Base-by-base conservation (phyloP, 2,113 vertebrate species). In the Podarcis cretensis region DNA sequence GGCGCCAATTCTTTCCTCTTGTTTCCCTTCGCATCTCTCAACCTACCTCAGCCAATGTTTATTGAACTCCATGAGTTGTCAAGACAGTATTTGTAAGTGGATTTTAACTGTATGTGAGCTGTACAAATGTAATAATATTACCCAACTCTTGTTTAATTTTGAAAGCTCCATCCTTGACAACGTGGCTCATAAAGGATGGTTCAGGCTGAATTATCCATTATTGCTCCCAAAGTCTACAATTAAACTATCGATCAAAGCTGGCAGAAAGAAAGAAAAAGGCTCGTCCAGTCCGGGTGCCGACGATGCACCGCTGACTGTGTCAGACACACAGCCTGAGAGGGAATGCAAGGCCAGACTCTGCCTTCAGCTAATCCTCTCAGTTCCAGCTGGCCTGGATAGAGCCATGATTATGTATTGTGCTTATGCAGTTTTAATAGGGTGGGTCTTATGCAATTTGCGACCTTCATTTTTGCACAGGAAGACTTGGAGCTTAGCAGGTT, bases 401-500 rank as follows among this genome's bases (percentile, higher is more conserved):
- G 91, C 94, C 93, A 92, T 94, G 95, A 95, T 96, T 96, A 96
- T 93, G 96, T 96, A 97, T 97, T 90, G 87, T 93, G 94, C 95
- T 96, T 96, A 96, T 97, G 97, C 89, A 92, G 96, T 94, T 96
- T 98, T 98, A 98, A 98, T 98, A 97, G 98, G 92, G 94, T 95
- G 96, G 97, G 97, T 97, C 97, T 96, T 97, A 97, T 94, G 96
- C 98, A 97, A 98, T 98, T 97, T 98, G 98, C 93, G 97, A 98
- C 98, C 97, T 97, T 96, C 95, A 97, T 97, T 97, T 97, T 96
- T 89, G 95, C 94, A 94, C 95, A 96, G 95, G 96, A 97, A 98
- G 97, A 98, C 98, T 98, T 96, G 71, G 95, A 98, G 97, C 97
- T 98, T 98, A 98, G 98, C 98, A 98, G 97, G 97, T 97, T 97